Percentiles rank a stretch among this genome's conserved stretches.
Conservation (phyloP, 2,888 invertebrate species). For the Deladenus siricidicola region DNA sequence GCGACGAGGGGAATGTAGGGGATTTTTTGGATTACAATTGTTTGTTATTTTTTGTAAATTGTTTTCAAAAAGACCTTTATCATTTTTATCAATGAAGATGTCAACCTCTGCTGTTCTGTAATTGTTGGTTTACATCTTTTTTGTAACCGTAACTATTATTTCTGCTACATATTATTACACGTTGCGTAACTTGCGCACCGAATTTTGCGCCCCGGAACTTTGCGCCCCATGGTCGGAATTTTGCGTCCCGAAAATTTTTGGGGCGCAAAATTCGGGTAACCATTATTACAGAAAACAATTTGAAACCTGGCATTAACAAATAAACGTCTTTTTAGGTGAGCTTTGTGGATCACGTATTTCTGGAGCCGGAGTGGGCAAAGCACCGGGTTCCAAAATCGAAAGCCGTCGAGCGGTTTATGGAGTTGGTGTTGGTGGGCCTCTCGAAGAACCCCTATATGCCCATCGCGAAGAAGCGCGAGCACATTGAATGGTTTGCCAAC, state of each 20-base stretch:
- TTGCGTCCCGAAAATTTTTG: no score
- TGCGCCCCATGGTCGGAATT: no score
- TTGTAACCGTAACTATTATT: no score
- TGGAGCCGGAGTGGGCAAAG: slow-evolving; percentile 72
- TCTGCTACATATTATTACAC: no score
- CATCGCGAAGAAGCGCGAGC: slow-evolving; percentile 75
- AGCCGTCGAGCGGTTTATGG: slow-evolving; percentile 92
- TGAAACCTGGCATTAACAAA: not conserved
- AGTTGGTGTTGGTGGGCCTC: slow-evolving; percentile 81
- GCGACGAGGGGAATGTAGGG: slow-evolving; percentile 56
- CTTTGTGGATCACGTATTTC: slow-evolving; percentile 87
- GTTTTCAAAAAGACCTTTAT: not conserved
- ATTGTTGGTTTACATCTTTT: no score
- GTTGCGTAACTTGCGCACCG: no score
- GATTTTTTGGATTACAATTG: no score
- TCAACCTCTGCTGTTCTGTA: not conserved
- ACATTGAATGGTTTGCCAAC: slow-evolving; percentile 81
- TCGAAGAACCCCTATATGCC: slow-evolving; percentile 87
- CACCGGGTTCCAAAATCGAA: slow-evolving; percentile 76
- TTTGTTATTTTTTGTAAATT: not conserved
- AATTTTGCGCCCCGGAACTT: no score
- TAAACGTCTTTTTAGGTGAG: slow-evolving; percentile 58
- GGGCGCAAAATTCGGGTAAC: no score
- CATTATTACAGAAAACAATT: no score
- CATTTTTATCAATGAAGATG: not conserved